phyloP scores from a whole-genome alignment of 2,113 vertebrate genomes.

The Brachypteracias leptosomus region DNA sequence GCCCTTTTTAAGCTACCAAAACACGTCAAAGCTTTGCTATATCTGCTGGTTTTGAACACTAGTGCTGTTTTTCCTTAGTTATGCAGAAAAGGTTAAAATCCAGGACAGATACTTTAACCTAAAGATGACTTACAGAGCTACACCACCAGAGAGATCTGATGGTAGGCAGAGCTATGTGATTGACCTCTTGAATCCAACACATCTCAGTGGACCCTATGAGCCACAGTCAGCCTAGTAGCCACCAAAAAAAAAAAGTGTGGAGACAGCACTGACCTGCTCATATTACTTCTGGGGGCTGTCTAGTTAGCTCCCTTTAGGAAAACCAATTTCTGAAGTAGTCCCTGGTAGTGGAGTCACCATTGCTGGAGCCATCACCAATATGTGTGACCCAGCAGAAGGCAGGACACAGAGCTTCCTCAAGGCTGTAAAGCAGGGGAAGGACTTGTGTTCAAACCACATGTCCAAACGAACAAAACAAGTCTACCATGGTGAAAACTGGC shows the following conservation, averaged over 20 bases:
- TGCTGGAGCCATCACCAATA: not conserved
- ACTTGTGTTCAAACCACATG: not conserved
- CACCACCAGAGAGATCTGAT: not conserved
- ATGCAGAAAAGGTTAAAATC: not conserved
- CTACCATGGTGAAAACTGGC: not conserved
- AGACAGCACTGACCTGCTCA: not conserved
- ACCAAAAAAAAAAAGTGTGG: not conserved
- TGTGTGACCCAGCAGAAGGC: not conserved
- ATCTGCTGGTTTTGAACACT: not conserved
- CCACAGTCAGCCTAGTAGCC: not conserved
- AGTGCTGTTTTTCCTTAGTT: not conserved
- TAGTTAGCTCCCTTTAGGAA: not conserved
- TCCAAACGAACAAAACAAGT: not conserved
- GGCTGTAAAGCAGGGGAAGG: not conserved
- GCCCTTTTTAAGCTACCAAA: not conserved
- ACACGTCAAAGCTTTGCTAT: not conserved
- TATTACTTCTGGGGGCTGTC: not conserved
- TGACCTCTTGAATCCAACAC: not conserved
- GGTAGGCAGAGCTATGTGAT: not conserved
- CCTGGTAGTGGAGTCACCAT: not conserved
- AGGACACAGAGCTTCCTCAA: not conserved
- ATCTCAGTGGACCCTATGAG: not conserved
- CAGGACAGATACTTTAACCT: not conserved
- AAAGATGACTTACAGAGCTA: not conserved
- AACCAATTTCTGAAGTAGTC: not conserved